Conservation (phyloP, 1,140 invertebrate species). For the Pseudachorutes palmiensis region DNA sequence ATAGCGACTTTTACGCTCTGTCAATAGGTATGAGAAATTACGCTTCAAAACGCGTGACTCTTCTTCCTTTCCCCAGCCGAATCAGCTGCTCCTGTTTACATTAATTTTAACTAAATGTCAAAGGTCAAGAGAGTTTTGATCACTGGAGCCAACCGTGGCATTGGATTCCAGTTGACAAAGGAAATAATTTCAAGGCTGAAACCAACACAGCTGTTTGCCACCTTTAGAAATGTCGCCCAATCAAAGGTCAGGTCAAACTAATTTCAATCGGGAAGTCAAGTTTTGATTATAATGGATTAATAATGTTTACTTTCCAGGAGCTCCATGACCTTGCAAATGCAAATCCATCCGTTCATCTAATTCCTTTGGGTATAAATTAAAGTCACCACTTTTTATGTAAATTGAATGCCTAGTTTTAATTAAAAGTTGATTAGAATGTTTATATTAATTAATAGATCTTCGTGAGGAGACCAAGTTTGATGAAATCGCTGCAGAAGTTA, state of each 20-base stretch:
- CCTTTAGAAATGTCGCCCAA: conserved; percentile 58
- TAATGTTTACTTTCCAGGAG: conserved; percentile 24
- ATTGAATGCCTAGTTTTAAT: too few relatives aligned
- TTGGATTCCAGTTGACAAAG: conserved; percentile 75
- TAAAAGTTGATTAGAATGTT: too few relatives aligned
- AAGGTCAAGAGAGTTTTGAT: conserved; percentile 69
- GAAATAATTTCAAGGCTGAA: conserved; percentile 45
- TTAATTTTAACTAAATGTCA: neutral
- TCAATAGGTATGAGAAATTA: too few relatives aligned
- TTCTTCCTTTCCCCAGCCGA: too few relatives aligned
- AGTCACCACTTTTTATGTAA: too few relatives aligned
- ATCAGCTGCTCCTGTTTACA: too few relatives aligned
- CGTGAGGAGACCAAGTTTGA: conserved; percentile 54
- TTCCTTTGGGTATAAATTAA: conserved; percentile 30
- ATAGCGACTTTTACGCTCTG: too few relatives aligned
- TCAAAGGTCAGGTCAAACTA: conserved; percentile 49
- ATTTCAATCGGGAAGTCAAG: neutral
- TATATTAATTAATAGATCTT: conserved; percentile 48
- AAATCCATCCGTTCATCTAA: conserved; percentile 20
- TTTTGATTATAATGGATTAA: neutral
- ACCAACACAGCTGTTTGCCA: conserved; percentile 59
- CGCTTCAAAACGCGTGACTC: too few relatives aligned
- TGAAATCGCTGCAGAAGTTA: conserved; percentile 51
- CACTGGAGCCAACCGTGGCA: conserved; percentile 77
- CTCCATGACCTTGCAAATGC: conserved; percentile 17